phyloP scores from a whole-genome alignment of 2,113 vertebrate genomes.

The Cyphomyrus discorhynchus region DNA sequence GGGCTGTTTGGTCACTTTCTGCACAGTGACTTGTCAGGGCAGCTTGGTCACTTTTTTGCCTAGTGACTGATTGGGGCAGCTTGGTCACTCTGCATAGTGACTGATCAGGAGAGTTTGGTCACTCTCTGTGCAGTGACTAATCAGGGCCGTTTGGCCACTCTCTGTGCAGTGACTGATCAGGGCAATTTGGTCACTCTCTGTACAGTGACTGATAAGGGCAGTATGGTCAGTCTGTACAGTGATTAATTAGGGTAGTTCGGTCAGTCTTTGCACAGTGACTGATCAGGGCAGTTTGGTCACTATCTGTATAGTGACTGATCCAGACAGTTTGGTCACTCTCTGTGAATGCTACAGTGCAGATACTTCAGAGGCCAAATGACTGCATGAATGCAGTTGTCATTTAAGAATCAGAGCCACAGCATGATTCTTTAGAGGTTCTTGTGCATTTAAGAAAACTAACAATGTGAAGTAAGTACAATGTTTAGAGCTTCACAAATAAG shows the following conservation, averaged over 20 bases:
- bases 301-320: background rate
- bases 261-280: background rate
- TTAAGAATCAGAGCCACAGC: background rate
- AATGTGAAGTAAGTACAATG: background rate
- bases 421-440: background rate
- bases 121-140: background rate
- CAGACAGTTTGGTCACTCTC: background rate
- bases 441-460: background rate
- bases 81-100: no score
- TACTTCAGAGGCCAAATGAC: background rate
- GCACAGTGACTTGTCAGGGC: no score
- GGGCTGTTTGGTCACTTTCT: no score
- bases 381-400: background rate
- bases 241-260: background rate
- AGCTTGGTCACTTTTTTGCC: no score
- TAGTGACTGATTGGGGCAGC: no score
- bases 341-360: background rate
- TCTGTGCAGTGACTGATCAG: no score
- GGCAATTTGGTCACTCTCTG: no score
- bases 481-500: background rate
- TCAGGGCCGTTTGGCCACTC: background rate
- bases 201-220: no score
- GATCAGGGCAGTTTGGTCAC: background rate
- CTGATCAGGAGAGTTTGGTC: background rate
- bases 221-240: background rate